Conservation (phyloP, 2,113 vertebrate species). For the Acrocephalus arundinaceus region DNA sequence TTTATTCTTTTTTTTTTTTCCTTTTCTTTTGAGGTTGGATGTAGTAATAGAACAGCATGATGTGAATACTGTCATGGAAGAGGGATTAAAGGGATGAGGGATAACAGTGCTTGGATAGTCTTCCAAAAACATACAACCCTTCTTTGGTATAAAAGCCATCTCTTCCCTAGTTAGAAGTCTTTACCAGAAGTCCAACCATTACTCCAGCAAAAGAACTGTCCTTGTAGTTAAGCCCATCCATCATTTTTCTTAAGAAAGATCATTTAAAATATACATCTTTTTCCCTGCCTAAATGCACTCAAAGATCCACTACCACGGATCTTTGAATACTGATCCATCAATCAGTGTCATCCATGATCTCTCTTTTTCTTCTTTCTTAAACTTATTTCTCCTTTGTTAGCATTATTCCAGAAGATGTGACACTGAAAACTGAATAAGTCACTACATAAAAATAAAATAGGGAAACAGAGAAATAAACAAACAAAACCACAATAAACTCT, state of each 20-base stretch:
- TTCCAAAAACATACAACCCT: not conserved
- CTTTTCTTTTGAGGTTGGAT: not conserved
- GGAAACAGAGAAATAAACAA: not conserved
- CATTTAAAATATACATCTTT: not conserved
- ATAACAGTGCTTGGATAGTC: not conserved
- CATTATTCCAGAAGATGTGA: not conserved
- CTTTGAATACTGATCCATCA: not conserved
- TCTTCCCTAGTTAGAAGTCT: not conserved
- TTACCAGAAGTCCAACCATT: not conserved
- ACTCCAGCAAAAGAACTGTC: not conserved
- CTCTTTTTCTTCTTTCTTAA: not conserved
- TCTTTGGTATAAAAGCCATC: not conserved
- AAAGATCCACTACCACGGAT: not conserved
- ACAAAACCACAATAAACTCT: not conserved
- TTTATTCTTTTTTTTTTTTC: fast-evolving
- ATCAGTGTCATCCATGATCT: not conserved
- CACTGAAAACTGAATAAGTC: not conserved
- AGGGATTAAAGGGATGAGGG: not conserved
- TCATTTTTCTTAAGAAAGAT: not conserved
- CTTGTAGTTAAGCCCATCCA: not conserved
- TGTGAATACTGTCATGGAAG: not conserved
- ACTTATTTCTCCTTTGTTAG: not conserved
- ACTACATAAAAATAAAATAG: not conserved
- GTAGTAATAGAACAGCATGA: not conserved
- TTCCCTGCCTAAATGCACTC: not conserved